Base-by-base conservation (phyloP, 2,113 vertebrate species). In the Benitochromis conjunctus region DNA sequence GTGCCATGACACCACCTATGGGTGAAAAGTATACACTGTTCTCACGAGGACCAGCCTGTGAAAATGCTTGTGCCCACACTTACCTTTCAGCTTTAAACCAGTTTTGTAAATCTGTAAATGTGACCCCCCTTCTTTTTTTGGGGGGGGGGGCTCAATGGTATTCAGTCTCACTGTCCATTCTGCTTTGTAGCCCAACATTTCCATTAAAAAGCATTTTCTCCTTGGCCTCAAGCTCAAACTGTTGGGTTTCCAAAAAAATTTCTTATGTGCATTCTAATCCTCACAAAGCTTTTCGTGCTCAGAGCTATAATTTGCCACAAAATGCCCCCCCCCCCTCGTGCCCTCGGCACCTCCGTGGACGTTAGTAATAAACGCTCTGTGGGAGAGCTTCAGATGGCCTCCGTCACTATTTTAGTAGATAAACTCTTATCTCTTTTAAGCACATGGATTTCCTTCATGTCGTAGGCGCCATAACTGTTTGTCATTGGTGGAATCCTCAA, bases 351-450 rank as follows among this genome's bases (percentile, higher is more conserved):
- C 46, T 78, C 60, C 46, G 53, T 79, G 80, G 54, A 54, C 43
- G 60, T 83, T 69, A n/a, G 36, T 34, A 51, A 34, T 10, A 51
- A 80, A 62, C 46, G 54, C 0, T 29, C 2, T 36, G 38, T 74
- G 55, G 57, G 29, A 77, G 79, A 48, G 58, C 71, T 76, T 76
- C 38, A 48, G 81, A 57, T 69, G 76, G 71, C 38, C 76, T 78
- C 81, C 4, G 2, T 24, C 46, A 4, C 74, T 86, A 74, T 81
- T 84, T 56, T 79, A 56, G 69, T 1, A 92, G 91, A 92, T 95
- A 94, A 90, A 89, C 56, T 62, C 86, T 95, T 96, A 96, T 96
- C 95, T 93, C 79, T 19, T 77, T 13, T 9, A 41, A 87, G 60
- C 96, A 95, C 91, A 92, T 83, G 86, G 78, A 71, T 82, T 91